Evolutionary conservation across 2,113 vertebrate species (phyloP), one percentile per base, ranked within the genome.

Genomic region (Mobula birostris): DNA sequence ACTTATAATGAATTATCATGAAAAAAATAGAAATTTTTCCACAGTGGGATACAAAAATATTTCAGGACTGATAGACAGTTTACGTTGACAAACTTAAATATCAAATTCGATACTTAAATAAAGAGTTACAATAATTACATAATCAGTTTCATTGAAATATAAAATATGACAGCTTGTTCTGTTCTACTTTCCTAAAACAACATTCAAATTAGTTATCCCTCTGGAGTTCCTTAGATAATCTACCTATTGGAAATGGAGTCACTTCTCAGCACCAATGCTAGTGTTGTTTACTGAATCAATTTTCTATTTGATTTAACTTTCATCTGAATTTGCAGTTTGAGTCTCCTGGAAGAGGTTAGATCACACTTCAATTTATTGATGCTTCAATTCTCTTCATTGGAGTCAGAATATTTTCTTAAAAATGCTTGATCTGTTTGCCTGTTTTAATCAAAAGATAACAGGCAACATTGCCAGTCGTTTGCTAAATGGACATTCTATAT

Each of bases 121-220:
- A 7, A 9, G 80, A 83, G 36, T 56, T 83, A 56, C 80, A 24
- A 83, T 36, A 56, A 83, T 83, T 83, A 83, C 36, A 83, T 83
- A 83, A 83, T 83, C 80, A 58, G 48, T 85, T 24, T 48, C 48
- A 85, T 0, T 85, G 82, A 85, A 56, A 85, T 58, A 24, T 85
- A 85, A 85, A 85, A 85, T 29, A 61, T 58, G 82, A 85, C 82
- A 85, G 82, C 80, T 83, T 85, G 82, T 29, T 7, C 82, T 85
- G 48, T 85, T 56, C 56, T 19, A 85, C 48, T 29, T 3, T 85
- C 48, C 21, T 58, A 4, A 85, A 24, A 21, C 56, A 61, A 85
- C 24, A 58, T 85, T 61, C 21, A 58, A 85, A 58, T 58, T 58
- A 61, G 48, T 21, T 58, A 27, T 19, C 76, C 29, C 76, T 83